Conservation (phyloP, 2,888 invertebrate species). For the Mimachlamys varia region DNA sequence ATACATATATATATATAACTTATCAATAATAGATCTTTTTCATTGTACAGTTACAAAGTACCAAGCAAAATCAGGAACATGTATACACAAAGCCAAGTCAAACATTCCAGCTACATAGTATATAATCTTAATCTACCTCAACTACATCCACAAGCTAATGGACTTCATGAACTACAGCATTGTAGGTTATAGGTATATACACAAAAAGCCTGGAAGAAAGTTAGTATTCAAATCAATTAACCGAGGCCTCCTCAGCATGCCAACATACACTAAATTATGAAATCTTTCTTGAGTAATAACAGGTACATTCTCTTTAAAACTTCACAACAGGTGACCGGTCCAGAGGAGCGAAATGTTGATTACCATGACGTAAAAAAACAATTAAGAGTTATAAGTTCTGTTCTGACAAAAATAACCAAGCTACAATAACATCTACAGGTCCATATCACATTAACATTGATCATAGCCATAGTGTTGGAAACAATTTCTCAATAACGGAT, state of each 20-base stretch:
- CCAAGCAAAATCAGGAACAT: not conserved
- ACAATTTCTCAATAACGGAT: too few species aligned
- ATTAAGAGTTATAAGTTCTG: too few species aligned
- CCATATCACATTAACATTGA: too few species aligned
- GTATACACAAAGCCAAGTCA: not conserved
- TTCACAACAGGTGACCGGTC: not conserved
- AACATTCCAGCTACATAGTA: not conserved
- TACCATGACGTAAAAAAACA: not conserved
- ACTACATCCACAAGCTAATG: not conserved
- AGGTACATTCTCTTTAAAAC: not conserved
- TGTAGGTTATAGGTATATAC: not conserved
- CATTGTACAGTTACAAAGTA: not conserved
- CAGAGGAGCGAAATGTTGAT: not conserved
- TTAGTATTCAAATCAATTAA: not conserved
- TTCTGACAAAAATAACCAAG: too few species aligned
- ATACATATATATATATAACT: not conserved
- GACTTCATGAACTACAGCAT: not conserved
- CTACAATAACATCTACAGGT: too few species aligned
- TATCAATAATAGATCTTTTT: not conserved
- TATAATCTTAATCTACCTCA: not conserved
- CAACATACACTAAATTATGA: not conserved
- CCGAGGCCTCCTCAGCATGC: constrained; percentile 7
- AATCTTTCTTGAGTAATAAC: not conserved
- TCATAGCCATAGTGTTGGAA: too few species aligned
- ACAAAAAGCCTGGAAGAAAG: constrained; percentile 11